Base-by-base conservation (phyloP, 1,140 invertebrate genomes). In the Parasteatoda tepidariorum region DNA sequence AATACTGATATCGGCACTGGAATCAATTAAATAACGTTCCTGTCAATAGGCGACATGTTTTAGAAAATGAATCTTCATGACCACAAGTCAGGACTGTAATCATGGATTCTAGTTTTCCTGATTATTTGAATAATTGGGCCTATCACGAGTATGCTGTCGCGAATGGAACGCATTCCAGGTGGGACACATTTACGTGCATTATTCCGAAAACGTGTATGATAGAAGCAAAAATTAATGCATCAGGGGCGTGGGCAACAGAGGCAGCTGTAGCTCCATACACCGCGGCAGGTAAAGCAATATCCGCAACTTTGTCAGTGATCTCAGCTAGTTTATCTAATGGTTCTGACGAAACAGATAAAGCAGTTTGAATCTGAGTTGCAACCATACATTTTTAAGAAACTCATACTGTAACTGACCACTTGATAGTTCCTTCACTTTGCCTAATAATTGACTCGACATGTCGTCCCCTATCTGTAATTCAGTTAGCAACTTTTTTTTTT, bases 121-220 rank as follows among this genome's bases (percentile, higher is more conserved):
- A 41, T 41, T 41, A 41, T 41, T 41, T 41, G 64, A 0, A 31
- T 15, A 22, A 0, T 0, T 30, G 31, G 64, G n/a, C n/a, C 31
- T 28, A n/a, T 30, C 64, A 31, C 24, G 30, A 67, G 0, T 18
- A 41, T 41, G n/a, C n/a, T 57, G 70, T 30, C 70, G 28, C 24
- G 26, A 28, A 4, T 41, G 3, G 33, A 3, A 33, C 22, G 5
- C 38, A 38, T 70, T 70, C 76, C 82, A 38, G 64, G 48, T 38
- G 41, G 3, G 13, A 15, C 5, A 67, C 84, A 85, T 48, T 75
- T 85, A 3, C 48, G 11, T 48, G 84, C 84, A n/a, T 71, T 62
- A 64, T 82, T 66, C 48, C 84, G 75, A 38, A 81, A 84, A 28
- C 22, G 75, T 5, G 13, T n/a, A 54, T 83, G 78, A 83, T 85